Percentiles rank a stretch among this genome's conserved stretches.
Conservation (phyloP, 1,140 invertebrate genomes). For the Megalopta genalis region DNA sequence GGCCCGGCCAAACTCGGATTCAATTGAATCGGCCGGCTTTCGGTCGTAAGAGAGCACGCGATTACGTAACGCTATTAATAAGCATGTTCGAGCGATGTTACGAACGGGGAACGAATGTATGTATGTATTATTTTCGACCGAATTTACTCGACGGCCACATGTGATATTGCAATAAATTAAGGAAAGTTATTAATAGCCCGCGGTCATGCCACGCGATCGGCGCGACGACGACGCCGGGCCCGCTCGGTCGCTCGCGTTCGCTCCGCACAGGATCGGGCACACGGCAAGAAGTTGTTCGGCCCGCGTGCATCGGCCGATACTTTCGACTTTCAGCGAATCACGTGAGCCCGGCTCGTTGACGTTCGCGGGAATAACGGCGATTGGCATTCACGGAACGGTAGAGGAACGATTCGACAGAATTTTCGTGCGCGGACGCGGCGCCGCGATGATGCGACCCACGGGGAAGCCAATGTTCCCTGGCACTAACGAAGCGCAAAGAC, state of each 20-base stretch:
- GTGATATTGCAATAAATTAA: constrained; percentile 57
- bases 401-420: neutral
- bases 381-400: neutral
- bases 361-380: neutral
- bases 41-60: neutral
- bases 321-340: neutral
- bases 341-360: neutral
- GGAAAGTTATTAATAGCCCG: constrained; percentile 41
- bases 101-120: neutral
- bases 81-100: neutral
- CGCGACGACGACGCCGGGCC: neutral
- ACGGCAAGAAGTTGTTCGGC: constrained; percentile 8
- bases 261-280: neutral
- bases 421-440: too few species aligned
- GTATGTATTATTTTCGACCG: constrained; percentile 27
- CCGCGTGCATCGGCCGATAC: neutral
- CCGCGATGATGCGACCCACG: neutral
- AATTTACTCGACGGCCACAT: constrained; percentile 39
- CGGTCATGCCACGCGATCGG: constrained; percentile 45
- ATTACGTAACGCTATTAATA: constrained; percentile 17
- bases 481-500: constrained; percentile 54
- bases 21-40: neutral
- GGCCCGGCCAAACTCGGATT: neutral
- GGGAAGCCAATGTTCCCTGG: neutral
- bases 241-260: too few species aligned